Evolutionary conservation across 1,140 invertebrate species (phyloP).

Genomic region (Pemphigus obesinymphae): DNA sequence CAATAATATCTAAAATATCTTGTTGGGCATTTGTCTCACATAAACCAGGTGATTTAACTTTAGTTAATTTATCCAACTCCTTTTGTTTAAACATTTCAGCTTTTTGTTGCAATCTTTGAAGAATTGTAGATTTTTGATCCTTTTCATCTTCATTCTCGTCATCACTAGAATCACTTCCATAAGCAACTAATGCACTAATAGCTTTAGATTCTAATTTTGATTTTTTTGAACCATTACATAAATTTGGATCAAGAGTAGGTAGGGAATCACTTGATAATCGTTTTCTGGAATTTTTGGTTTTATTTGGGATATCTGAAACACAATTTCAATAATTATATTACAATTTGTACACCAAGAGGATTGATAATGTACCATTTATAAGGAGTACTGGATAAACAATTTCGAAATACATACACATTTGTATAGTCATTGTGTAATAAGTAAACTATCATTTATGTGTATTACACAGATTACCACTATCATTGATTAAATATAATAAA

Average conservation of each 20-base stretch:
- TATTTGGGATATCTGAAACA: conserved; percentile 2
- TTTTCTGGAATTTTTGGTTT: background rate
- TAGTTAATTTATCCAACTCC: background rate
- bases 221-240: conserved; percentile 7
- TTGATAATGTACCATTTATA: too few species aligned
- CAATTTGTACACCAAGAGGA: background rate
- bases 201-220: conserved; percentile 22
- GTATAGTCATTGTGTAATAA: too few species aligned
- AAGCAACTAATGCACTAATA: conserved; percentile 22
- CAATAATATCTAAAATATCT: conserved; percentile 34
- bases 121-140: conserved; percentile 16
- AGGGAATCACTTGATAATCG: conserved; percentile 9
- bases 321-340: background rate
- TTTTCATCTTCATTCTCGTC: conserved; percentile 5
- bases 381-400: too few species aligned
- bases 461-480: too few species aligned
- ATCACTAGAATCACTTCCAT: conserved; percentile 37
- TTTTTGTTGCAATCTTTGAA: conserved; percentile 27
- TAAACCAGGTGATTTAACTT: background rate
- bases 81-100: conserved; percentile 36
- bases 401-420: too few species aligned
- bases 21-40: background rate
- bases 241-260: background rate
- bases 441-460: too few species aligned
- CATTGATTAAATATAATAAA: too few species aligned